phyloP scores from a whole-genome alignment of 1,140 invertebrate genomes.

The Oedothorax gibbosus region DNA sequence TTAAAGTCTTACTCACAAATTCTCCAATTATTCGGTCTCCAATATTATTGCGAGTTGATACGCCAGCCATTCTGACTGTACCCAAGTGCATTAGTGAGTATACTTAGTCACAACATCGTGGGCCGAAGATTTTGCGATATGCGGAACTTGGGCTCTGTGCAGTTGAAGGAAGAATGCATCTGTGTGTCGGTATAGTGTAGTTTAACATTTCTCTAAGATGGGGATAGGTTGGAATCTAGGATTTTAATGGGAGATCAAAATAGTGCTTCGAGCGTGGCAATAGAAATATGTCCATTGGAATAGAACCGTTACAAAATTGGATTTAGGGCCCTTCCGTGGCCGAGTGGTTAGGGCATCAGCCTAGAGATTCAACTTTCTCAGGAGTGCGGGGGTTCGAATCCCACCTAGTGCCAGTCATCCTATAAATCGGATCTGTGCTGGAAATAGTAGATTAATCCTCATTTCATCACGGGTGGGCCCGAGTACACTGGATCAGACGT shows the following conservation, averaged over 20 bases:
- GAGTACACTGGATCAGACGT: too few relatives aligned
- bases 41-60: conserved; percentile 19
- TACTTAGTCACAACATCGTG: background rate
- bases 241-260: conserved; percentile 25
- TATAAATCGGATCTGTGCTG: too few relatives aligned
- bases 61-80: conserved; percentile 19
- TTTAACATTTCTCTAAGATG: background rate
- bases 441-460: too few relatives aligned
- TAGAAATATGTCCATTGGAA: background rate
- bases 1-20: conserved; percentile 55
- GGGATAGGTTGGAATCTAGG: background rate
- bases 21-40: conserved; percentile 42
- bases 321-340: too few relatives aligned
- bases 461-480: too few relatives aligned
- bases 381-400: too few relatives aligned
- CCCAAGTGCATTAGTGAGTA: background rate
- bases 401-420: too few relatives aligned
- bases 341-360: too few relatives aligned
- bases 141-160: conserved; percentile 1
- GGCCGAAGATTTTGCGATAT: conserved; percentile 11
- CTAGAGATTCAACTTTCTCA: too few relatives aligned
- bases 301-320: too few relatives aligned
- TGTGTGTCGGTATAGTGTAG: background rate
- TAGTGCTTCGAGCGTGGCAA: conserved; percentile 25
- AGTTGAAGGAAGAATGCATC: background rate